Evolutionary conservation across 2,113 vertebrate species (phyloP), one percentile per base, ranked within the genome.

Genomic region (Dipodomys spectabilis): DNA sequence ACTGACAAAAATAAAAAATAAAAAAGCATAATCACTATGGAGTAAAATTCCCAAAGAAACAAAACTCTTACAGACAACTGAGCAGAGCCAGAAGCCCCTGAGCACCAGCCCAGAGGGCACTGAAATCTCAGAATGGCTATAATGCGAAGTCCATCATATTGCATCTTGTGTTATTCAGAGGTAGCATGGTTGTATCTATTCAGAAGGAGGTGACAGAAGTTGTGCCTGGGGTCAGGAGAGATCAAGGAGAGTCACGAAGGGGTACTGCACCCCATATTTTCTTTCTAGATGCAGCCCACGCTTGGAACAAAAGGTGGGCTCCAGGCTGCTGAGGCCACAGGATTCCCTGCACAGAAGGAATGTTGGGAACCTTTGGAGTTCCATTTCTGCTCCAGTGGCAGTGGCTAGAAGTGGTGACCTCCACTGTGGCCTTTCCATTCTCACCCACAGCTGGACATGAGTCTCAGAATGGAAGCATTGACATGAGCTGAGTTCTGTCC

Each of bases 81-180:
- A 44, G 35, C 49, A 35, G 45, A 64, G 19, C 20, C 25, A 62
- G 45, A 30, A 15, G 28, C 22, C 27, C 25, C 28, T 8, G 35
- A 32, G 3, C 10, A 68, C n/a, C 60, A 19, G 82, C 23, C 2
- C 15, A 23, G 1, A 7, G 4, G 74, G 11, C 32, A 5, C 30
- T 9, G 84, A 28, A 19, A 28, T 32, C 84, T 92, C 67, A 0
- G 27, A 15, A 19, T 0, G 35, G 57, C 74, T 3, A 27, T n/a
- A 25, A 57, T 57, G 18, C 0, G 1, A 4, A 11, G 77, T 10
- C 35, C 19, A 2, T 0, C 7, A 15, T 27, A 2, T 6, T 3
- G 73, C 5, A 7, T 9, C 32, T 45, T 8, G 45, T 0, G 75
- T 32, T 12, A 25, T 71, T 20, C 28, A 28, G 28, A 18, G 10